Conservation (phyloP, 2,113 vertebrate genomes). For the Oenanthe melanoleuca region DNA sequence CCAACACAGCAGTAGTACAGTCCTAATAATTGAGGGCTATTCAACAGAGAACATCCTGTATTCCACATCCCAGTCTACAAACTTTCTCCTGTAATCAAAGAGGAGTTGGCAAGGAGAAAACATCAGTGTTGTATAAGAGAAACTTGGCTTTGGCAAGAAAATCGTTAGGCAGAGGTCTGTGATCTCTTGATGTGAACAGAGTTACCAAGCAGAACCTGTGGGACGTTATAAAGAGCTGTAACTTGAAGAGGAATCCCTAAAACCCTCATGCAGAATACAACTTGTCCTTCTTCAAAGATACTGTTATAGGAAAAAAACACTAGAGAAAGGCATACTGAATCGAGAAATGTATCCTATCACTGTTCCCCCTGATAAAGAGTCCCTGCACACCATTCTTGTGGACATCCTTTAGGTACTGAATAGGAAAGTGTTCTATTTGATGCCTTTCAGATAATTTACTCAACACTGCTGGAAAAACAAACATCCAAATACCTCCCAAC, state of each 20-base stretch:
- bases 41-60: background rate
- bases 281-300: background rate
- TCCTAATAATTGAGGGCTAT: background rate
- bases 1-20: background rate
- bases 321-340: background rate
- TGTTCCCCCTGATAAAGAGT: background rate
- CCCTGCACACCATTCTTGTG: background rate
- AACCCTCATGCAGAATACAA: background rate
- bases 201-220: background rate
- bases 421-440: background rate
- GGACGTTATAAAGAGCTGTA: background rate
- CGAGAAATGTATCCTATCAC: background rate
- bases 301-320: background rate
- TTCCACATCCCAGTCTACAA: background rate
- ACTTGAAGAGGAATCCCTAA: background rate
- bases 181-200: background rate
- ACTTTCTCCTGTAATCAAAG: background rate
- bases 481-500: background rate
- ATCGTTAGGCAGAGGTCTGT: background rate
- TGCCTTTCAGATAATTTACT: background rate
- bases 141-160: background rate
- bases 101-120: rapidly evolving
- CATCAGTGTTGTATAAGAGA: background rate
- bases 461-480: background rate
- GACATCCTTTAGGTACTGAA: background rate